Evolutionary conservation across 2,888 invertebrate genomes (phyloP).

Genomic region (Phyto melanocephala): DNA sequence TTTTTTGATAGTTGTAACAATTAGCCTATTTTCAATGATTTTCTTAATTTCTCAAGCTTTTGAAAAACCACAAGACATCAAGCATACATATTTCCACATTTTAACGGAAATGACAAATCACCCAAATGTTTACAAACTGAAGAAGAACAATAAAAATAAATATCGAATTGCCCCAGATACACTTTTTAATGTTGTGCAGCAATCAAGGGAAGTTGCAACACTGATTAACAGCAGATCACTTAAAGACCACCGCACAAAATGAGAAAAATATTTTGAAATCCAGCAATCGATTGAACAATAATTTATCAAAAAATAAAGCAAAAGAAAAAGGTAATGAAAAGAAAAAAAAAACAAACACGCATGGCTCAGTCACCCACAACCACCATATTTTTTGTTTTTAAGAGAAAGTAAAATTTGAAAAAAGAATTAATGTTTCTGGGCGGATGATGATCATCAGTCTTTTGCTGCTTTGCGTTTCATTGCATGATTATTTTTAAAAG

Average conservation of each 20-base stretch:
- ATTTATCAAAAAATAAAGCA: slow-evolving; percentile 18
- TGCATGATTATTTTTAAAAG: slow-evolving; percentile 49
- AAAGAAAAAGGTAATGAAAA: background rate
- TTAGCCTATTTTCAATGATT: background rate
- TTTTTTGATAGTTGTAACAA: background rate
- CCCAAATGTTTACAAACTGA: slow-evolving; percentile 39
- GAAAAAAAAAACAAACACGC: slow-evolving; percentile 2
- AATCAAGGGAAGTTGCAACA: slow-evolving; percentile 49
- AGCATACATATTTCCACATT: background rate
- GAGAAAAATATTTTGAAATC: slow-evolving; percentile 42
- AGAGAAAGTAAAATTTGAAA: background rate
- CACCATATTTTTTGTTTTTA: slow-evolving; percentile 20
- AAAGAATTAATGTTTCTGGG: background rate
- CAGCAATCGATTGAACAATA: slow-evolving; percentile 37
- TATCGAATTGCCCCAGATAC: slow-evolving; percentile 5
- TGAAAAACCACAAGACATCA: background rate
- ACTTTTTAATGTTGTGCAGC: background rate
- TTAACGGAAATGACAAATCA: slow-evolving; percentile 55
- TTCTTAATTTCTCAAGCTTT: background rate
- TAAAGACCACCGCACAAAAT: background rate
- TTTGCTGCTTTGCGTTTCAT: slow-evolving; percentile 2
- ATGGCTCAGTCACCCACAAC: slow-evolving; percentile 4
- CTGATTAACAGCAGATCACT: slow-evolving; percentile 18
- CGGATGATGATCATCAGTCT: slow-evolving; percentile 31
- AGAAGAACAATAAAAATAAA: slow-evolving; percentile 6